Conservation (phyloP, 2,113 vertebrate genomes). For the Synchiropus splendidus region DNA sequence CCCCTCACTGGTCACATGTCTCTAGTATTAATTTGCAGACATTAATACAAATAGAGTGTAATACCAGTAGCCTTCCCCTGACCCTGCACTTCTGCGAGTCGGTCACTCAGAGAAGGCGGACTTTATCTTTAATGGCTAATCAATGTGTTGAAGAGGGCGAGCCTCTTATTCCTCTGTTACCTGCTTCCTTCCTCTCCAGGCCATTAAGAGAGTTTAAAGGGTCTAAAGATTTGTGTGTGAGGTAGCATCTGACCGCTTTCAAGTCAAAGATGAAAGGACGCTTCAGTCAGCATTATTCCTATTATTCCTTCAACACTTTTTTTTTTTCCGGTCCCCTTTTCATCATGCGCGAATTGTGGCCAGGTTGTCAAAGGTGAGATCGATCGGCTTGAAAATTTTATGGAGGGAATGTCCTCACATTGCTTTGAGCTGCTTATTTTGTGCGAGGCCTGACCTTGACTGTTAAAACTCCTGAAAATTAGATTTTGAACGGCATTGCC, state of each 20-base stretch:
- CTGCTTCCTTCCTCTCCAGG: slow-evolving; percentile 13
- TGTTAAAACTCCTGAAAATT: slow-evolving; percentile 5
- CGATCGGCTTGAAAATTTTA: slow-evolving; percentile 30
- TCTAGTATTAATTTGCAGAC: too few species aligned
- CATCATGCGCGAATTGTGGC: slow-evolving; percentile 29
- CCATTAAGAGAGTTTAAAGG: slow-evolving; percentile 15
- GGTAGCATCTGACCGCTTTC: too few species aligned
- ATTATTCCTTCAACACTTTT: slow-evolving; percentile 6
- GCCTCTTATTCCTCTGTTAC: slow-evolving; percentile 15
- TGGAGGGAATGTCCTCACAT: slow-evolving; percentile 21
- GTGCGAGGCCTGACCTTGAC: slow-evolving; percentile 8
- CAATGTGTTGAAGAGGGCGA: too few species aligned
- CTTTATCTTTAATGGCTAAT: slow-evolving; percentile 1
- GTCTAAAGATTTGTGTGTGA: slow-evolving; percentile 12
- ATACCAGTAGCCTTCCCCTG: too few species aligned
- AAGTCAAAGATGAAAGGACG: slow-evolving; percentile 9
- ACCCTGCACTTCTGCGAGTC: too few species aligned
- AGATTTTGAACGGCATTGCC: not conserved
- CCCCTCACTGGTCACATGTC: too few species aligned
- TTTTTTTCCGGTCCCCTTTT: slow-evolving; percentile 31
- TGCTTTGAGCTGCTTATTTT: slow-evolving; percentile 16
- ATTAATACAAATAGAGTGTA: too few species aligned
- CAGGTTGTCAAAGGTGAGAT: slow-evolving; percentile 21
- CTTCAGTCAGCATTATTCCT: slow-evolving; percentile 15
- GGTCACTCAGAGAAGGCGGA: too few species aligned